phyloP scores from a whole-genome alignment of 2,888 invertebrate genomes.

The Crepidodera aurea region DNA sequence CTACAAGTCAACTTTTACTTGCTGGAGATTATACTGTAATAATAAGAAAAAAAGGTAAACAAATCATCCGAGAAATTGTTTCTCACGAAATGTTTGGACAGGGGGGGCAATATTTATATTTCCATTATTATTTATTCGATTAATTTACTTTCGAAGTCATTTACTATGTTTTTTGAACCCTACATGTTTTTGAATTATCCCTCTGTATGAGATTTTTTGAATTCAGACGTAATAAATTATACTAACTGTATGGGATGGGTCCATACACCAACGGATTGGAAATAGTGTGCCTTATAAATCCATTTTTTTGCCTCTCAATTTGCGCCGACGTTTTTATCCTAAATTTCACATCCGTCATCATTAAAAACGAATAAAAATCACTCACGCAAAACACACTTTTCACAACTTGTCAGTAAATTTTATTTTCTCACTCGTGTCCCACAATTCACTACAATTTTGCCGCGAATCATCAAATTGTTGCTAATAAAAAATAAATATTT shows the following conservation, averaged over 20 bases:
- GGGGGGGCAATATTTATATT: no score
- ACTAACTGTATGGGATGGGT: conserved; percentile 81
- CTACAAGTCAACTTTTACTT: conserved; percentile 39
- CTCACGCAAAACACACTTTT: neutral
- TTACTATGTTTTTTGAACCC: no score
- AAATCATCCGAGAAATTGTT: conserved; percentile 19
- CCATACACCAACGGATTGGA: conserved; percentile 77
- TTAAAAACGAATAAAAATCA: neutral
- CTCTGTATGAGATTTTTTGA: no score
- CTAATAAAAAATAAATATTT: neutral
- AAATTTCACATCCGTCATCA: conserved; percentile 49
- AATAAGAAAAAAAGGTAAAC: conserved; percentile 2
- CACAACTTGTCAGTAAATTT: neutral
- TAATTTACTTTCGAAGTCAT: no score
- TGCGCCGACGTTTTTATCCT: conserved; percentile 53
- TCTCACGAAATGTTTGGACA: conserved; percentile 15
- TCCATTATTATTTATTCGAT: no score
- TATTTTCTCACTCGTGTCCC: neutral
- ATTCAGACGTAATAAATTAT: no score
- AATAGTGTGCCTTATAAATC: conserved; percentile 57
- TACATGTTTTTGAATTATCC: no score
- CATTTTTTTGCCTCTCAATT: conserved; percentile 47
- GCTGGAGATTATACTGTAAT: conserved; percentile 1
- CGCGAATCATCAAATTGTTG: neutral
- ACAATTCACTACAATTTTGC: neutral